phyloP scores from a whole-genome alignment of 2,797 vertebrate species.

The Ceyx erithaca region DNA sequence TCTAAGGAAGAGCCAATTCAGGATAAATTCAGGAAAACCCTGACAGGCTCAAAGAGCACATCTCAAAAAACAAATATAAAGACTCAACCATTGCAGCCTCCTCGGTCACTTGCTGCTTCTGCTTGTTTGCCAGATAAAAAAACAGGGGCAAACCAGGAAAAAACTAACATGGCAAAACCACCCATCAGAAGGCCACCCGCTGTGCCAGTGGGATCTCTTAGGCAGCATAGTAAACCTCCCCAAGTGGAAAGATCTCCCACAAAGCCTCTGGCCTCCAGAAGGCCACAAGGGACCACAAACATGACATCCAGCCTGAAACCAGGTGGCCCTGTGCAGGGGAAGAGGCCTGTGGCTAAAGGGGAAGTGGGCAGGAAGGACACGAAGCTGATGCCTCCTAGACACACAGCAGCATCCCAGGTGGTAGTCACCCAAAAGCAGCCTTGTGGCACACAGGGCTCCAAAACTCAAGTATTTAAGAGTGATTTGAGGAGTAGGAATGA shows the following conservation, averaged over 20 bases:
- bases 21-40: neutral
- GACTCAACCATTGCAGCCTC: neutral
- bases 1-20: neutral
- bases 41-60: neutral
- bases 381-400: neutral
- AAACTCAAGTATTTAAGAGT: neutral
- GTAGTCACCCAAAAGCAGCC: neutral
- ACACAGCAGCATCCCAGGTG: neutral
- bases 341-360: neutral
- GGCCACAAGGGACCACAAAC: neutral
- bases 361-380: accelerated
- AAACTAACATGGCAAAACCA: accelerated
- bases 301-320: neutral
- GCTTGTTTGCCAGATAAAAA: neutral
- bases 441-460: neutral
- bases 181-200: accelerated
- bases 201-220: neutral
- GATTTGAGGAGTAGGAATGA: neutral
- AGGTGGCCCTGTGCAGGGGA: neutral
- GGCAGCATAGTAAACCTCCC: neutral
- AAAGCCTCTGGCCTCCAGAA: neutral
- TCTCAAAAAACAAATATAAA: neutral
- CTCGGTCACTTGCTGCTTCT: neutral
- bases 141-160: neutral
- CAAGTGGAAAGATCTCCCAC: neutral